Evolutionary conservation across 2,888 invertebrate species (phyloP), one percentile per base, ranked within the genome.

Genomic region (Palloptera scutellata): DNA sequence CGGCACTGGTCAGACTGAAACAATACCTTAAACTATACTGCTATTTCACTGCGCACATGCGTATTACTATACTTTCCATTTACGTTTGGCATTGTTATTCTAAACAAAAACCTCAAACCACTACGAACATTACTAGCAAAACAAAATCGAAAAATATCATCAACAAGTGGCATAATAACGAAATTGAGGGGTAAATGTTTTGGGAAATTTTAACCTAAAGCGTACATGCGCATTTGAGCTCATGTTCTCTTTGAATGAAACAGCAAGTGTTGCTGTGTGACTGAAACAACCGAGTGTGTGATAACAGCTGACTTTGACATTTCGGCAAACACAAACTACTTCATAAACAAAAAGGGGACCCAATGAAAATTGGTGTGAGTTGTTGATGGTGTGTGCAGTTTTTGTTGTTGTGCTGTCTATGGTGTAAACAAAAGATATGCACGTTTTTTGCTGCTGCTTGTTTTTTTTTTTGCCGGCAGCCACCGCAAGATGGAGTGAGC

Each of bases 181-280:
- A 53, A 72, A 70, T 54, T 71, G 45, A 80, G 82, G 82, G 80
- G 81, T 61, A 82, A 71, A 78, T 82, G 79, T 77, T 81, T 72
- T 80, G 81, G 81, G 81, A 82, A 78, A 79, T 81, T 76, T 73
- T 74, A 70, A 69, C 70, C 42, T 59, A 40, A 58, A 43, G 12
- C 43, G 67, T 68, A 64, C 76, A 72, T 78, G 81, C 78, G 78
- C 76, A 65, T 2, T 73, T 30, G 10, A 40, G 6, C 4, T 13
- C 41, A 1, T 3, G 30, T 15, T 19, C 43, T 17, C 68, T 57
- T 55, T 20, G 66, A 70, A 52, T 20, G 70, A 61, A 65, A 70
- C 12, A 51, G 54, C 43, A 42, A n/a, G 13, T 5, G 10, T 20
- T 17, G 1, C 15, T 11, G 62, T 43, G 45, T 20, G 61, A 66